Base-by-base conservation (phyloP, 2,797 vertebrate species). In the Catharus ustulatus region DNA sequence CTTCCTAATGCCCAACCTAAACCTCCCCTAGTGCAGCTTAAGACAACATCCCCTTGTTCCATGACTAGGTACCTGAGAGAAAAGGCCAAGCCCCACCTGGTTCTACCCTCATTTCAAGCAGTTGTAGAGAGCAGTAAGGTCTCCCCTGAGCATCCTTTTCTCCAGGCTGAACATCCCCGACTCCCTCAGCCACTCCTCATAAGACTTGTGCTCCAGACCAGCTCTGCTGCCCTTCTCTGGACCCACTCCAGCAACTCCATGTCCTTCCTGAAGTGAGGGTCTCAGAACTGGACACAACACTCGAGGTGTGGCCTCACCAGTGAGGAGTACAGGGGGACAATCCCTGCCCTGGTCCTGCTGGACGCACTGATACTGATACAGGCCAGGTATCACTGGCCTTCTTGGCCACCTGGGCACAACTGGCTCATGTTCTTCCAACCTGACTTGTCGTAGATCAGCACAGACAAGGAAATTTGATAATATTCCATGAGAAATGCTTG, bases 401-500 rank as follows among this genome's bases (percentile, higher is more conserved):
- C 34, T 10, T 4, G 48, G 55, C 19, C 45, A 3, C n/a, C 20
- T 6, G 27, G 5, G 8, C 32, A 9, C 55, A 38, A 1, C 23
- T 18, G 36, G 57, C 23, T 38, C 32, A 0, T 0, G 1, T 18
- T n/a, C 57, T 19, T 29, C 11, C 43, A 18, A 7, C 32, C 51
- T 15, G 38, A 26, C 4, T 48, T 26, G 34, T 1, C 68, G 4
- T 0, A 26, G 8, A 4, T 3, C 2, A 29, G 29, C 18, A 4
- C 9, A 10, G 13, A 8, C 2, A 8, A 42, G 34, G 14, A 34
- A 26, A 5, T 4, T 6, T 2, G 7, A 23, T 3, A n/a, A 15
- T 8, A 0, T 2, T 13, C 16, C 5, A 13, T 0, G 10, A 59
- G 17, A 40, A 20, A 5, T 0, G 4, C 12, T 0, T 1, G 4